Base-by-base conservation (phyloP, 2,797 vertebrate genomes). In the Poeciliopsis paucimaculata region DNA sequence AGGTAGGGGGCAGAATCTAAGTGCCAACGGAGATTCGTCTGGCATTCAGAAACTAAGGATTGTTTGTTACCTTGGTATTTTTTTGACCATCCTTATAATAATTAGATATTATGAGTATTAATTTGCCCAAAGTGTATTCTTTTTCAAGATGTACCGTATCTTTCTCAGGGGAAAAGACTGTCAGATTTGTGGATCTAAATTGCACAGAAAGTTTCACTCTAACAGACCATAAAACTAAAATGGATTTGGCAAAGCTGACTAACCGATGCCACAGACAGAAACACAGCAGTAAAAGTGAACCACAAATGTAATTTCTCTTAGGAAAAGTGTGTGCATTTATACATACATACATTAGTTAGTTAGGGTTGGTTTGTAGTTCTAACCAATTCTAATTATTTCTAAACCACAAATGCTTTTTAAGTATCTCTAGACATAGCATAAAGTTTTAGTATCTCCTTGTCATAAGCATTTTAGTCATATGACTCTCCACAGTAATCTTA, bases 1-100 rank as follows among this genome's bases (percentile, higher is more conserved):
- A 91, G 94, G 91, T 92, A 90, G 39, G 84, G n/a, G 20, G 1
- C 18, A 39, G 13, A 36, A 34, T 66, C n/a, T 31, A 16, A 31
- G 57, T 62, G 28, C 9, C 36, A 28, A 64, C 39, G 53, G 12
- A 36, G 31, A 64, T 64, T 36, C 2, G 6, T 15, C 16, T 39
- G 10, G 15, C 34, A 39, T 66, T 66, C 15, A 39, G 62, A 39
- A 66, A 36, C 34, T 5, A 18, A 7, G 16, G 4, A 12, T 39
- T 68, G 9, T 23, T 68, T 70, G 5, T 43, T 15, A 43, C 11
- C 41, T n/a, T 70, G 39, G 0, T 3, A 0, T 66, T 39, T 64
- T 31, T 31, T 72, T 28, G 0, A 10, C 28, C 26, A 47, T 72
- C 12, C 1, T 46, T 28, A 45, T 13, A 41, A 71, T n/a, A 36